These are phyloP conservation scores for Cantharis flavilabris DNA, from an alignment of 2,888 invertebrate species.

Conservation along the genomic window DNA sequence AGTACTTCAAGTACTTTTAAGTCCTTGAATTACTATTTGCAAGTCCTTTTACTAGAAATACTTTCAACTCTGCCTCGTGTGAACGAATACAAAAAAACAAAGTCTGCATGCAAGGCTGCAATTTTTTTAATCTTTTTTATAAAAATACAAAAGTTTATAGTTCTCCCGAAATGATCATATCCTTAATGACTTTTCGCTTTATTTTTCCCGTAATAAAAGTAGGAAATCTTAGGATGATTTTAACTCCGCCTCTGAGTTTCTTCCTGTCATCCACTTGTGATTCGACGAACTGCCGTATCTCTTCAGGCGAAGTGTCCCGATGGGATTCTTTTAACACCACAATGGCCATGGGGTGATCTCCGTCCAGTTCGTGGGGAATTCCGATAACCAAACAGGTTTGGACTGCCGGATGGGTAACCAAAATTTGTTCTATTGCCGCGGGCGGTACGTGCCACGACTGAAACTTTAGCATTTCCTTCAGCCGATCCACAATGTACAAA, in stretches of 20 bases:
- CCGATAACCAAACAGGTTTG: constrained; percentile 82
- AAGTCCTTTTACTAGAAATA: too few species aligned
- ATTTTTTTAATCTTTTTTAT: background rate
- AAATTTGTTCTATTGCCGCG: constrained; percentile 75
- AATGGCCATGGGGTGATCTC: constrained; percentile 75
- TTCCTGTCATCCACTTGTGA: constrained; percentile 42
- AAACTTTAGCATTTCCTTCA: constrained; percentile 58
- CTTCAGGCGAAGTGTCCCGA: constrained; percentile 30
- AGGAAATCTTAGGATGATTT: constrained; percentile 39
- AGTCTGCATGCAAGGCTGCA: too few species aligned
- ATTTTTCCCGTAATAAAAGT: constrained; percentile 45
- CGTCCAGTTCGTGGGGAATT: constrained; percentile 67
- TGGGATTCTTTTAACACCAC: constrained; percentile 46
- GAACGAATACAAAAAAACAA: too few species aligned
- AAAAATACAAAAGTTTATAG: background rate
- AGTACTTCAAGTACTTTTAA: too few species aligned
- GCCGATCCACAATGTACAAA: constrained; percentile 55
- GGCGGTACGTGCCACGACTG: constrained; percentile 65
- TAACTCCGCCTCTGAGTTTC: constrained; percentile 45
- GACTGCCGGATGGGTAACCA: constrained; percentile 72
- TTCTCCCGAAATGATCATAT: constrained; percentile 4
- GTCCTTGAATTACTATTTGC: too few species aligned
- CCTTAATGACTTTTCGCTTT: constrained; percentile 27
- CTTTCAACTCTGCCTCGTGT: too few species aligned
- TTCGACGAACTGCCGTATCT: constrained; percentile 40